Evolutionary conservation across 2,797 vertebrate species (phyloP), one percentile per base, ranked within the genome.

Genomic region (Gambusia yucatana): DNA sequence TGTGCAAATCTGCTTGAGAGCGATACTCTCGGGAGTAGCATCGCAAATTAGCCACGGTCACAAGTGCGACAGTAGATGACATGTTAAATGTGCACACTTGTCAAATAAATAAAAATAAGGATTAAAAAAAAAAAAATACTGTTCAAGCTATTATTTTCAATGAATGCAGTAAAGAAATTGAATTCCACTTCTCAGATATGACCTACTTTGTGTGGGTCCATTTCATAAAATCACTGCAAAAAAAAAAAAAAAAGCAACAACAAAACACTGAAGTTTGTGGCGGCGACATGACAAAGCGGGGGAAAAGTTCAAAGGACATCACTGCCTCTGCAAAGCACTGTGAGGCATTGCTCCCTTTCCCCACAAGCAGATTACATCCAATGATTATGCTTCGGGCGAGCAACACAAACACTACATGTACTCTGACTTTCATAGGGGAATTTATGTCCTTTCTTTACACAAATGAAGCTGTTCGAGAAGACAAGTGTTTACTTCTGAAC

Each of bases 401-500:
- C 84, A 84, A 84, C 61, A 83, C 80, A 74, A 88, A 80, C 79
- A 71, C 82, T 50, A 82, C 84, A 88, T 78, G 86, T 83, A 83
- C 77, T 81, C 87, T 89, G 87, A 81, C 82, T 75, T 88, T 81
- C 70, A 55, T 76, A n/a, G 79, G 89, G 86, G 84, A 83, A 76
- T 89, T 85, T 87, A 85, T 89, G 90, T 87, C 83, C 85, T 88
- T 85, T 90, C 82, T 87, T 89, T 75, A 80, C 86, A 89, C 89
- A 89, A 90, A 89, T 90, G 79, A 88, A 89, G 85, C 82, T 48
- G 77, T 89, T 87, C 77, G 89, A 76, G 84, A 87, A 90, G 90
- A 88, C 90, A 85, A 90, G 88, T 95, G 93, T 95, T 94, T 94
- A 95, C 91, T 87, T 87, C 93, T 57, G 13, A 86, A 73, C 41